Evolutionary conservation across 2,888 invertebrate genomes (phyloP), one percentile per base, ranked within the genome.

Genomic region (Leptarthrus brevirostris): DNA sequence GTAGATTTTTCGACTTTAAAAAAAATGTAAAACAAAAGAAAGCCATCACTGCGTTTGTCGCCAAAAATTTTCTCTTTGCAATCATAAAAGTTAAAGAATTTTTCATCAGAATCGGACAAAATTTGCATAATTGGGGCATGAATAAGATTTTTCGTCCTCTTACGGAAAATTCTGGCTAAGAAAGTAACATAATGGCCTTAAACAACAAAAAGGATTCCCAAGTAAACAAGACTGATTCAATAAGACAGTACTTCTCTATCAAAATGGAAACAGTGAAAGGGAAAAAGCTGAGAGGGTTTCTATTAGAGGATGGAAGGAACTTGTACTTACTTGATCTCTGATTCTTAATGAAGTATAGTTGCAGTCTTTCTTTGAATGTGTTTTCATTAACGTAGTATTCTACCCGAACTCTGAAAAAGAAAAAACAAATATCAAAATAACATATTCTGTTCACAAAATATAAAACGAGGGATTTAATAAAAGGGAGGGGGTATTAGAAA

Each of bases 331-430:
- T 98, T 86, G 97, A 97, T 88, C 96, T 92, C 89, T 98, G 97
- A 88, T 98, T 98, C 88, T 98, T 98, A 87, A 98, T 95, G 89
- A 98, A 98, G 89, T 98, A 98, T 81, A 98, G 90, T 89, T 98
- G 97, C 86, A 98, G 93, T 87, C 97, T 91, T 89, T 98, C 97
- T 89, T 98, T 98, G 87, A 98, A 93, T 83, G 97, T 97, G 86
- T 97, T 97, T 88, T 98, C 98, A 89, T 98, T 97, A 83, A 97
- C 97, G 88, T 98, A 98, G 87, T 98, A 98, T 87, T 98, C 98
- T 86, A 98, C 98, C 81, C 97, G 95, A 81, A 98, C 98, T 90
- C 98, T 98, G 93, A 54, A 93, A n/a, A 94, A 88, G 86, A 81
- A 82, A 81, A 79, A 77, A 54, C 66, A 66, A 52, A 52, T 20